Evolutionary conservation across 2,113 vertebrate genomes (phyloP).

Genomic region (Arenaria interpres): DNA sequence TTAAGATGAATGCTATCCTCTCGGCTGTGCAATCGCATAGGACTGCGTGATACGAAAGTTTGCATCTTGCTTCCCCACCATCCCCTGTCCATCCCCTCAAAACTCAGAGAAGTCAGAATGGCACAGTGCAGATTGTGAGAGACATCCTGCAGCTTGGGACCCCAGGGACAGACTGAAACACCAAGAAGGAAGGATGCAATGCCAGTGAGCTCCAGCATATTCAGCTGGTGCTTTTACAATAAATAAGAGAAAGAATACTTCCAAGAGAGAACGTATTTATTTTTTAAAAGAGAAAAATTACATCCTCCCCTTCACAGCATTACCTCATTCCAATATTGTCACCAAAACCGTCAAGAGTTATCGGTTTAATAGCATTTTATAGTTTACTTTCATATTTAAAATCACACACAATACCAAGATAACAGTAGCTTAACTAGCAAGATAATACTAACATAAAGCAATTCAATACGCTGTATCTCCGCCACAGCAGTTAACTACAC

Average conservation of each 20-base stretch:
- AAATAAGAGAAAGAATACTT: not conserved
- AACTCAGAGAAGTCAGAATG: not conserved
- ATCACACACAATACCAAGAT: not conserved
- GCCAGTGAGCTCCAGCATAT: not conserved
- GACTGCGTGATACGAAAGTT: not conserved
- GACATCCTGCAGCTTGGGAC: not conserved
- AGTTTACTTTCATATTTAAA: not conserved
- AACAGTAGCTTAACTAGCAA: not conserved
- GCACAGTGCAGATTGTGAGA: not conserved
- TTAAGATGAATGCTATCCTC: not conserved
- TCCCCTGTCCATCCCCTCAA: not conserved
- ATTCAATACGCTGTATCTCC: not conserved
- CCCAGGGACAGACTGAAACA: not conserved
- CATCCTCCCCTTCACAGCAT: not conserved
- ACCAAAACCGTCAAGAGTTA: not conserved
- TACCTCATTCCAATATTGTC: not conserved
- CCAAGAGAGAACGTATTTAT: not conserved
- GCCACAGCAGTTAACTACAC: not conserved
- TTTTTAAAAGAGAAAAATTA: not conserved
- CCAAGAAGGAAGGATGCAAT: not conserved
- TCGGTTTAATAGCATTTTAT: not conserved
- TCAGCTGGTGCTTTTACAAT: not conserved
- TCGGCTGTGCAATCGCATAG: not conserved
- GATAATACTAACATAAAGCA: constrained; percentile 21
- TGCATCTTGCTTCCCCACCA: not conserved